phyloP scores from a whole-genome alignment of 2,888 invertebrate species.

The Encarsia formosa region DNA sequence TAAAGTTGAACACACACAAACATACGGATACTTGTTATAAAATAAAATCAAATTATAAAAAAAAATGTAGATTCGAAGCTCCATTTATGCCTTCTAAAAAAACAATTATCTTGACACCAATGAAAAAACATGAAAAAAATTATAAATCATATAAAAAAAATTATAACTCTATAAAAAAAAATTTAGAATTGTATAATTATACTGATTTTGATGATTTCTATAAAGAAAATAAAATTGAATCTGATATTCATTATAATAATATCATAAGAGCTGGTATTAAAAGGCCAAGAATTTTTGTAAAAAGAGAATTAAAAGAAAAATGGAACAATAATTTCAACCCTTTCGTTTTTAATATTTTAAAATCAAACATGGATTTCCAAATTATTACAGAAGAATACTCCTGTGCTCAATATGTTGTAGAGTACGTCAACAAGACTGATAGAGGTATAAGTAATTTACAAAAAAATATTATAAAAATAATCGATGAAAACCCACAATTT shows the following conservation, averaged over 20 bases:
- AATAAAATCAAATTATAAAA: background rate
- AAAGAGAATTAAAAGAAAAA: constrained; percentile 27
- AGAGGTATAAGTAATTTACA: constrained; percentile 34
- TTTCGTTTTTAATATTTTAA: constrained; percentile 27
- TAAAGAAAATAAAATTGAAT: constrained; percentile 28
- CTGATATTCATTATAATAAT: constrained; percentile 34
- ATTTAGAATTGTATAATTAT: constrained; percentile 28
- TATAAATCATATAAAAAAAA: constrained; percentile 10
- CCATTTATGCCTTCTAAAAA: constrained; percentile 29
- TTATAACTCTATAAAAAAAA: constrained; percentile 20
- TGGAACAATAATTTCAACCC: constrained; percentile 34
- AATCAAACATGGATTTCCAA: constrained; percentile 29
- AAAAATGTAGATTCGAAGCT: constrained; percentile 39
- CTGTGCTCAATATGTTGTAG: constrained; percentile 30
- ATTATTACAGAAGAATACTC: constrained; percentile 25
- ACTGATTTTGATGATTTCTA: constrained; percentile 29
- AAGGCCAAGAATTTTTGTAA: constrained; percentile 29
- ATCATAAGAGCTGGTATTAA: constrained; percentile 32
- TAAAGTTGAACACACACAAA: constrained; percentile 35
- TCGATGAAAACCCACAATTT: constrained; percentile 42
- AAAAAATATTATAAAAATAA: constrained; percentile 26
- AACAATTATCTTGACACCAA: constrained; percentile 33
- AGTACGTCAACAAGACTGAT: constrained; percentile 32
- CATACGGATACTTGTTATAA: constrained; percentile 31
- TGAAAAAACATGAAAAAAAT: constrained; percentile 23